phyloP scores from a whole-genome alignment of 2,113 vertebrate genomes.

The Pluvianellus socialis region DNA sequence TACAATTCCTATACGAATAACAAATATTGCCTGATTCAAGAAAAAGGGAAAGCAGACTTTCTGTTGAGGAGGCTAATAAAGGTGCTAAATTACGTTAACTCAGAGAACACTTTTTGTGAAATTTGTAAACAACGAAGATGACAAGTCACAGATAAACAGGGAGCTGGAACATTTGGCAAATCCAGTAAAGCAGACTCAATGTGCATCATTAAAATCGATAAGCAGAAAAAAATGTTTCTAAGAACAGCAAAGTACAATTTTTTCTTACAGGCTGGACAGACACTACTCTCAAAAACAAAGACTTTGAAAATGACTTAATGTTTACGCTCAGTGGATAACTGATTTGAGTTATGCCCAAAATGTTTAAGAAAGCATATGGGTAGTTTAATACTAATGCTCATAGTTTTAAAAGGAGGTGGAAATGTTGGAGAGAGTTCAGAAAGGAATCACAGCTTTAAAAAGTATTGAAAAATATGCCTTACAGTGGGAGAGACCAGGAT shows the following conservation, averaged over 20 bases:
- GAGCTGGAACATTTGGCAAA: neutral
- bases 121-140: neutral
- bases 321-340: neutral
- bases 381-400: neutral
- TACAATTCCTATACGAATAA: neutral
- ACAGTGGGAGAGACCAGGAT: neutral
- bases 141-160: neutral
- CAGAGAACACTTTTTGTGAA: neutral
- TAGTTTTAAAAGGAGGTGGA: neutral
- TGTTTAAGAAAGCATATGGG: neutral
- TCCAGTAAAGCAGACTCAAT: neutral
- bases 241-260: neutral
- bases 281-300: neutral
- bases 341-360: neutral
- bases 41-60: neutral
- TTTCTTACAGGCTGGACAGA: neutral
- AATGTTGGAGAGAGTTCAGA: neutral
- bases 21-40: neutral
- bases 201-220: neutral
- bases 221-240: neutral
- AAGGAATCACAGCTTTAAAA: neutral
- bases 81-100: neutral
- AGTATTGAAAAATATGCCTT: neutral
- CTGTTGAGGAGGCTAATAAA: neutral
- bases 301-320: neutral